Percentiles rank a stretch among this genome's conserved stretches.
Evolutionary conservation across 2,888 invertebrate species (phyloP).

Genomic region (Archaeoteleia sp.): DNA sequence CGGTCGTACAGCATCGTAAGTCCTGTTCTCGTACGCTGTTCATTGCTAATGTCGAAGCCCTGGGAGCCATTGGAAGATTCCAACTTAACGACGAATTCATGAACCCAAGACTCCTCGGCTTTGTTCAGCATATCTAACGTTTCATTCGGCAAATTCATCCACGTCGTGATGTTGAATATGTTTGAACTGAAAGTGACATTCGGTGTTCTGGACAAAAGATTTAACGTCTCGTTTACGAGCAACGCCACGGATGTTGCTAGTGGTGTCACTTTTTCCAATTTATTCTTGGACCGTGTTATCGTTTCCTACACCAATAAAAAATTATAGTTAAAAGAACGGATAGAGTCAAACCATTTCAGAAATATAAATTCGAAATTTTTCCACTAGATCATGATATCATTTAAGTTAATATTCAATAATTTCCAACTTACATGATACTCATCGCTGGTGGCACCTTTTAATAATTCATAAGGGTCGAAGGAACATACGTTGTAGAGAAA

Average conservation of each 20-base stretch:
- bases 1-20: background rate
- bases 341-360: too few species aligned
- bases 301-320: constrained; percentile 45
- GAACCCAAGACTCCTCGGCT: constrained; percentile 60
- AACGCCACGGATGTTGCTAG: constrained; percentile 55
- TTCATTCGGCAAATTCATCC: constrained; percentile 61
- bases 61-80: constrained; percentile 28
- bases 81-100: constrained; percentile 32
- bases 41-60: constrained; percentile 2
- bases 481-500: constrained; percentile 65
- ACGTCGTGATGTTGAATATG: constrained; percentile 63
- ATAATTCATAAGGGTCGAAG: constrained; percentile 64
- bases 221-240: constrained; percentile 55
- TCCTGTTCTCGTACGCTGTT: constrained; percentile 3
- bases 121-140: constrained; percentile 53
- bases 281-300: constrained; percentile 30
- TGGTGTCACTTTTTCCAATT: constrained; percentile 45
- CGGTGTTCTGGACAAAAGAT: constrained; percentile 32
- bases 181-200: constrained; percentile 57
- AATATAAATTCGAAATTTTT: constrained; percentile 1
- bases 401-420: too few species aligned
- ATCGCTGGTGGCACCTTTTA: constrained; percentile 62
- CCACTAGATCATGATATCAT: background rate
- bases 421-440: constrained; percentile 59
- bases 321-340: too few species aligned